Percentiles rank a stretch among this genome's conserved stretches.
Conservation (phyloP, 2,888 invertebrate species). For the Tipula lateralis region DNA sequence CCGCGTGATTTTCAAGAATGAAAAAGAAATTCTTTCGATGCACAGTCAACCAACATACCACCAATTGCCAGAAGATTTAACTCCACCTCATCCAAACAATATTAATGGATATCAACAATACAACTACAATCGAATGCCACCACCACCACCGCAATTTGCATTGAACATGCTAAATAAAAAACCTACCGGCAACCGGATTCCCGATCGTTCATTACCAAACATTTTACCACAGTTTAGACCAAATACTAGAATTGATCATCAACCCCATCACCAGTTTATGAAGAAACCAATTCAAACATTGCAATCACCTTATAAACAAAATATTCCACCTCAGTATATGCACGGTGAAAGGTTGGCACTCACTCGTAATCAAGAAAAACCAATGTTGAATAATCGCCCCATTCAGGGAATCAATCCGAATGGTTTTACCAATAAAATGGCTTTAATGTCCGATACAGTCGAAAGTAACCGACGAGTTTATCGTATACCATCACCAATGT, state of each 20-base stretch:
- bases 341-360: background rate
- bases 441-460: conserved; percentile 31
- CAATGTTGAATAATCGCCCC: background rate
- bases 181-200: conserved; percentile 37
- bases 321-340: background rate
- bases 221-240: conserved; percentile 69
- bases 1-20: conserved; percentile 28
- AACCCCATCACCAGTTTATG: conserved; percentile 41
- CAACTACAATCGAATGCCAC: conserved; percentile 29
- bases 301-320: conserved; percentile 35
- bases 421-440: conserved; percentile 26
- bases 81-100: conserved; percentile 45
- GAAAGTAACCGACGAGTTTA: conserved; percentile 46
- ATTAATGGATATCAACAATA: background rate
- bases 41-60: conserved; percentile 49
- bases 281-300: conserved; percentile 40
- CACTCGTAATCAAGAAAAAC: background rate
- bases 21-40: conserved; percentile 44
- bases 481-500: conserved; percentile 38
- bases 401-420: background rate
- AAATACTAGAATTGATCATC: conserved; percentile 55
- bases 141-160: conserved; percentile 33
- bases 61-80: conserved; percentile 49
- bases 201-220: conserved; percentile 54
- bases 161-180: conserved; percentile 36